These are phyloP conservation scores for Eupithecia vulgata DNA, from an alignment of 2,888 invertebrate genomes.

Conservation along the genomic window DNA sequence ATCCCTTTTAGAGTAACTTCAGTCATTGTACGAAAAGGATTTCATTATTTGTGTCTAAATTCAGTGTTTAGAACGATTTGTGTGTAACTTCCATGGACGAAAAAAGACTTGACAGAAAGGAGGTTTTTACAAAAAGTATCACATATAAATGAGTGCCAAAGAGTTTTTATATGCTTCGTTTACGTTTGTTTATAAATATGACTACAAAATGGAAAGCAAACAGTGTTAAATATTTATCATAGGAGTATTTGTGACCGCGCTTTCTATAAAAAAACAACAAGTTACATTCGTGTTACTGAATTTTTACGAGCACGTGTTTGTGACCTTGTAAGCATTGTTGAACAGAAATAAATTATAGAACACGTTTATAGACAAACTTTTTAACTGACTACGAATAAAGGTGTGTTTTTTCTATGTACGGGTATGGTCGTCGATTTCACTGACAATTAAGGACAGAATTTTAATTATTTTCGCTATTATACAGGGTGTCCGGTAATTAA, in stretches of 20 bases:
- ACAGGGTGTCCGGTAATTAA: too few relatives aligned
- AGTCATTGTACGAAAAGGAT: background rate
- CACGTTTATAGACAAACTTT: background rate
- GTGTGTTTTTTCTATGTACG: too few relatives aligned
- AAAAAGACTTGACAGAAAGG: background rate
- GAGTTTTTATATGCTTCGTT: background rate
- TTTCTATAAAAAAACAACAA: background rate
- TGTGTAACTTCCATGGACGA: background rate
- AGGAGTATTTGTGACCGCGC: background rate
- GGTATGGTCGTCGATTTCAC: too few relatives aligned
- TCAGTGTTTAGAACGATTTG: background rate
- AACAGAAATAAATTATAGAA: background rate
- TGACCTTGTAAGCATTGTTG: background rate
- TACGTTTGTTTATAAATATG: background rate
- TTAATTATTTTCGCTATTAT: too few relatives aligned
- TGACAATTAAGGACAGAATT: too few relatives aligned
- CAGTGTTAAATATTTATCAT: background rate
- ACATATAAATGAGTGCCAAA: background rate
- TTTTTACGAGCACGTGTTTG: constrained; percentile 1
- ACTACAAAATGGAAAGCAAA: background rate
- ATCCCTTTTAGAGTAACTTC: constrained; percentile 5
- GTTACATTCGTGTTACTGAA: background rate
- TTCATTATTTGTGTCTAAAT: background rate
- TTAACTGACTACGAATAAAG: too few relatives aligned
- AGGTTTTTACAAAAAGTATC: constrained; percentile 2